phyloP scores from a whole-genome alignment of 2,113 vertebrate genomes.

The Zosterops lateralis region DNA sequence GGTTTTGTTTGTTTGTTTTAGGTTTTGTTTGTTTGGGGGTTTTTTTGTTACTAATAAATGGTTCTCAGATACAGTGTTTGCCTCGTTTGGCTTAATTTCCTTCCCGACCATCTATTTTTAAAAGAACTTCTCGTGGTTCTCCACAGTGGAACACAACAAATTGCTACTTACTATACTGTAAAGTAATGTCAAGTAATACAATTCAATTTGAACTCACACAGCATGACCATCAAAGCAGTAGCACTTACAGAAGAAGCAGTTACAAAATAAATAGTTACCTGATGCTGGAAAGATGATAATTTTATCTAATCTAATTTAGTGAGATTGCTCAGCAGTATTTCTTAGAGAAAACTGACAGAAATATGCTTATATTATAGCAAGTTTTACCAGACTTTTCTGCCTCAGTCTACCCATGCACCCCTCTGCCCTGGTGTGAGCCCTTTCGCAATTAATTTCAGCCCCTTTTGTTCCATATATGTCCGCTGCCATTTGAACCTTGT shows the following conservation, averaged over 20 bases:
- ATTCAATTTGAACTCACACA: neutral
- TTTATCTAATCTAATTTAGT: neutral
- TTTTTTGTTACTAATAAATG: neutral
- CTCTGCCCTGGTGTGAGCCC: neutral
- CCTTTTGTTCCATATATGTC: neutral
- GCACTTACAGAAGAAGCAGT: neutral
- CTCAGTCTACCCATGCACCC: neutral
- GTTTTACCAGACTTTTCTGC: neutral
- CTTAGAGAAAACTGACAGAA: neutral
- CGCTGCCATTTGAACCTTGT: neutral
- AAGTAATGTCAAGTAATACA: neutral
- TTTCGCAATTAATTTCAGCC: neutral
- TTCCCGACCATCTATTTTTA: neutral
- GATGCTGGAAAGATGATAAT: neutral
- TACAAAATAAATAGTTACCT: neutral
- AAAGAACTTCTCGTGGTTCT: rapidly evolving
- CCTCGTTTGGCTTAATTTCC: neutral
- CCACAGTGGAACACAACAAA: rapidly evolving
- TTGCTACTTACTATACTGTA: neutral
- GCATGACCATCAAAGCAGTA: neutral
- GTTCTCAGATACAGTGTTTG: neutral
- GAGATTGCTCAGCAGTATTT: neutral
- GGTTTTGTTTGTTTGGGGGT: neutral
- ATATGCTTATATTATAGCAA: neutral
- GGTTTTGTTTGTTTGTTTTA: neutral